Conservation (phyloP, 2,113 vertebrate genomes). For the Cheirogaleus medius region DNA sequence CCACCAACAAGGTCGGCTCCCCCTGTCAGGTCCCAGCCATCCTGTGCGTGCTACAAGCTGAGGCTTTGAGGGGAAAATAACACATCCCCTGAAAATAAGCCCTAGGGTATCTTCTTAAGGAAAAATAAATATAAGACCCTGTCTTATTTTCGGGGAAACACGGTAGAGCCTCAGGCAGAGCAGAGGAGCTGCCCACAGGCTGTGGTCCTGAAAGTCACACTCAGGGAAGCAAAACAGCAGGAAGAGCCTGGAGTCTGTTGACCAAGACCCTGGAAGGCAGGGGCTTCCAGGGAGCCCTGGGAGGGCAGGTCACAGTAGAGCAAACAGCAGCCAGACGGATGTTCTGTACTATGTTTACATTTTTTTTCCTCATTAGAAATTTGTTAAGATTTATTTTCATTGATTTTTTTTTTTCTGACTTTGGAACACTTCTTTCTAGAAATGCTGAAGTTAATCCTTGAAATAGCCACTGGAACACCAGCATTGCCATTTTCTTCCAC, state of each 20-base stretch:
- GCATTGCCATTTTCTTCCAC: background rate
- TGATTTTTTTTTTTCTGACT: background rate
- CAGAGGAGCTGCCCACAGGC: conserved; percentile 41
- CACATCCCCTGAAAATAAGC: too few relatives aligned
- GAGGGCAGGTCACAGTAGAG: fast-evolving
- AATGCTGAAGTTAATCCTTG: background rate
- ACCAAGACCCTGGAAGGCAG: background rate
- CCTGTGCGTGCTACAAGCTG: too few relatives aligned
- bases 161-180: background rate
- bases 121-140: too few relatives aligned
- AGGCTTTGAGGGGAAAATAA: too few relatives aligned
- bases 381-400: background rate
- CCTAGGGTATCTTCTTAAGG: too few relatives aligned
- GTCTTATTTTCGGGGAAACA: too few relatives aligned
- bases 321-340: fast-evolving
- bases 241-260: background rate
- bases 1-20: too few relatives aligned
- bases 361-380: background rate
- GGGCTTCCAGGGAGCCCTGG: fast-evolving
- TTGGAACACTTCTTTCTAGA: background rate
- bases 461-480: background rate
- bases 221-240: background rate
- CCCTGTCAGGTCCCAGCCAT: too few relatives aligned
- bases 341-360: background rate
- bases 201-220: conserved; percentile 51